phyloP scores from a whole-genome alignment of 2,888 invertebrate species.

The Leptopterna dolabrata region DNA sequence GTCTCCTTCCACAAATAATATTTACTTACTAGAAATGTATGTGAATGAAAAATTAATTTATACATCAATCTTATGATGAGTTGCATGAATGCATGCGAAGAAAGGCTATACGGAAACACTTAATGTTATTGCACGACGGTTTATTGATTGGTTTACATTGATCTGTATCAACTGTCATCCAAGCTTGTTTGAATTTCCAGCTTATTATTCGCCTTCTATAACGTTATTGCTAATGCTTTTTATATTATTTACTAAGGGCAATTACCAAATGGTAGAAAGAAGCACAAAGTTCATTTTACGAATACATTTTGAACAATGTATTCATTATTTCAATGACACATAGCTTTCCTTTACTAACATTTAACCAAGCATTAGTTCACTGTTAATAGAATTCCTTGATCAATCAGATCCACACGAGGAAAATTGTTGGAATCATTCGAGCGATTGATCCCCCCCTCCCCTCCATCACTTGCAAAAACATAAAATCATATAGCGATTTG shows the following conservation, averaged over 20 bases:
- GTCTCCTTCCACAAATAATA: too few relatives aligned
- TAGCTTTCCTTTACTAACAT: not conserved
- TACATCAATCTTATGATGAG: not conserved
- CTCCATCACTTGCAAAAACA: too few relatives aligned
- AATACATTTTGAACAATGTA: not conserved
- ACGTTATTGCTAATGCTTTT: constrained; percentile 13
- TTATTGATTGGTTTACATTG: not conserved
- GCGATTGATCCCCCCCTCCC: too few relatives aligned
- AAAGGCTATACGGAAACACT: not conserved
- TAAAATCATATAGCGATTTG: too few relatives aligned
- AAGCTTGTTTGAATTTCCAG: constrained; percentile 1
- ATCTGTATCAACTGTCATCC: not conserved
- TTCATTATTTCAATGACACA: not conserved
- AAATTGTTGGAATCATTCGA: not conserved
- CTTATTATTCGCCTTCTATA: not conserved
- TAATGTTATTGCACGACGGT: not conserved
- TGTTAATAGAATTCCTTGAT: not conserved
- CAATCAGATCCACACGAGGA: not conserved
- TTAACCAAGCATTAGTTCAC: not conserved
- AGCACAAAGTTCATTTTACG: not conserved
- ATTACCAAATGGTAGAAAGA: not conserved
- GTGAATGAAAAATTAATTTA: too few relatives aligned
- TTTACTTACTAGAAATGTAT: too few relatives aligned
- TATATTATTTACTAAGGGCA: constrained; percentile 1
- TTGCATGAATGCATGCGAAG: constrained; percentile 6